Evolutionary conservation across 2,888 invertebrate genomes (phyloP).

Genomic region (Spialia ferax): DNA sequence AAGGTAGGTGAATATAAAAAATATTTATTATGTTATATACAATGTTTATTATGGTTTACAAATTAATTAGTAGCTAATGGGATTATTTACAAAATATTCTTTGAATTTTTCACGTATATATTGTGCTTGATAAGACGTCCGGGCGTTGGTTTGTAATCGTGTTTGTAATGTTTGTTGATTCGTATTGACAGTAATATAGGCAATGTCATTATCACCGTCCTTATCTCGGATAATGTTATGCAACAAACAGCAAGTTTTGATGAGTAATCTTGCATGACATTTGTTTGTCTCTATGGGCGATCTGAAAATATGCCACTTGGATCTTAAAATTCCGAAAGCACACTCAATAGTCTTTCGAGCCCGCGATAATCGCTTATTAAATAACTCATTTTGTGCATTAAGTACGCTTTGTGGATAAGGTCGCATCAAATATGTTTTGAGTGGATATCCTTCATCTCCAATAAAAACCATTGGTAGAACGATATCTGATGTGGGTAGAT

Average conservation of each 20-base stretch:
- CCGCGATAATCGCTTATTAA: slow-evolving; percentile 33
- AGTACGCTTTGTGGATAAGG: slow-evolving; percentile 33
- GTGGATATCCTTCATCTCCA: slow-evolving; percentile 43
- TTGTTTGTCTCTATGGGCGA: slow-evolving; percentile 46
- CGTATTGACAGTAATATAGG: slow-evolving; percentile 40
- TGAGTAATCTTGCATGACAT: slow-evolving; percentile 43
- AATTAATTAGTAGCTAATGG: slow-evolving; percentile 22
- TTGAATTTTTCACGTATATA: slow-evolving; percentile 41
- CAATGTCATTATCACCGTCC: slow-evolving; percentile 42
- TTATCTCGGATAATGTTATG: slow-evolving; percentile 45
- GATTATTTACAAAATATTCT: slow-evolving; percentile 46
- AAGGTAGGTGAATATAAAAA: slow-evolving; percentile 38
- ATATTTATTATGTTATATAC: background rate
- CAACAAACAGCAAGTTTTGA: slow-evolving; percentile 36
- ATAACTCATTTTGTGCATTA: slow-evolving; percentile 20
- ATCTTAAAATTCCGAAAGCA: background rate
- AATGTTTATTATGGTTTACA: too few species aligned
- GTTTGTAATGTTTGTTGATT: slow-evolving; percentile 37
- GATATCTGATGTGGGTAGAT: background rate
- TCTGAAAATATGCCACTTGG: slow-evolving; percentile 38
- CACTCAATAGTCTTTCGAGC: slow-evolving; percentile 7
- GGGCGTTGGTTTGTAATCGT: slow-evolving; percentile 42
- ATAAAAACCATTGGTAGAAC: slow-evolving; percentile 39
- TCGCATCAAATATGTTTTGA: slow-evolving; percentile 43
- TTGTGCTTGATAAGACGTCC: slow-evolving; percentile 43